Percentiles rank a stretch among this genome's conserved stretches.
phyloP scores from a whole-genome alignment of 2,797 vertebrate genomes.

The Cryptoprocta ferox region DNA sequence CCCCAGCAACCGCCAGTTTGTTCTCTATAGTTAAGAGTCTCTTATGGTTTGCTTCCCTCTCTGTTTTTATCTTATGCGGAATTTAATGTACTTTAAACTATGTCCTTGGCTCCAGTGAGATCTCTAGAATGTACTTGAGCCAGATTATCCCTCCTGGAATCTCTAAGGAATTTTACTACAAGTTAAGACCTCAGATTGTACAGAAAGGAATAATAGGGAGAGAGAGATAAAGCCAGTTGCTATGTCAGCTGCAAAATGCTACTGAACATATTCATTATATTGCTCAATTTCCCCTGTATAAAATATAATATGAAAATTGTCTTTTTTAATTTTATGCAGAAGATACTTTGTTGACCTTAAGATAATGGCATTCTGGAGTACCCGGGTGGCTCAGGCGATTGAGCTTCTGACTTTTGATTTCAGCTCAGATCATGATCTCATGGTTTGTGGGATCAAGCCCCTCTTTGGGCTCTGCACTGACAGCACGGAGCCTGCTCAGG shows the following conservation, averaged over 20 bases:
- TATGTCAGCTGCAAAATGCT: background rate
- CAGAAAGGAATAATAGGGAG: background rate
- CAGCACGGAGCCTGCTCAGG: no score
- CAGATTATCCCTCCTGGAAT: background rate
- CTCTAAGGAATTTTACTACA: background rate
- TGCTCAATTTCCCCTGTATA: background rate
- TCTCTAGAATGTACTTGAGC: background rate
- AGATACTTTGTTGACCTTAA: background rate
- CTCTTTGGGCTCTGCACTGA: no score
- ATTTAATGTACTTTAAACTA: background rate
- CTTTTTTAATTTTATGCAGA: background rate
- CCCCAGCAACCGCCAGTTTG: no score
- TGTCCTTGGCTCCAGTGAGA: background rate
- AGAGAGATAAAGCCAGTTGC: background rate
- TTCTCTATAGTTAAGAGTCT: no score
- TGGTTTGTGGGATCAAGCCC: no score
- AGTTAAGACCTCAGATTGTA: background rate
- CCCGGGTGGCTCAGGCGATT: no score
- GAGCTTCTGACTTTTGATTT: no score
- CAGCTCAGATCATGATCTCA: no score
- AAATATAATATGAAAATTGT: background rate
- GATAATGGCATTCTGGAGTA: background rate
- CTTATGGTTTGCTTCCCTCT: no score
- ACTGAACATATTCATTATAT: background rate
- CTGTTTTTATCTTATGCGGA: no score